Evolutionary conservation across 2,888 invertebrate genomes (phyloP), one percentile per base, ranked within the genome.

Genomic region (Cepaea hortensis): DNA sequence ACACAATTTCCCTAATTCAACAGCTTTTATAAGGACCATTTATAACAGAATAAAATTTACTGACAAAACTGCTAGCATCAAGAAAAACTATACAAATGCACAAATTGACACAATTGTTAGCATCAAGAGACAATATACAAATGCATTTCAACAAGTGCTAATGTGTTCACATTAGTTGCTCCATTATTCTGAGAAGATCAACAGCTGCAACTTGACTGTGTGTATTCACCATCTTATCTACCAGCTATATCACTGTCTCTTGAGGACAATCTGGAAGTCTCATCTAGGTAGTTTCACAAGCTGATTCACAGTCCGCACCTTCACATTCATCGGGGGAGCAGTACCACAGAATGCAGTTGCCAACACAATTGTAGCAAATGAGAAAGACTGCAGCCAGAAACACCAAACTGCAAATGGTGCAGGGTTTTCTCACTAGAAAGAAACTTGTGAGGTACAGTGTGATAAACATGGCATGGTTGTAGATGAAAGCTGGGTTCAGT

Each of bases 381-480:
- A 99, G 96, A 93, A 97, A 97, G 85, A 99, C 97, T 48, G 99
- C 98, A 72, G 97, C 97, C 84, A 99, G 95, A 95, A 99, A 99
- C 90, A 99, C 97, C 85, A 98, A 95, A 93, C 98, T 98, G 95
- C 99, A 99, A 90, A 99, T 98, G 81, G 98, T 98, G 95, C 99
- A 99, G 0, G 99, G 99, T 94, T 98, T 99, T 93, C 98, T 96
- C 94, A 99, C 98, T 92, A 99, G 95, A 95, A 99, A 99, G 95
- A 99, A 99, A 92, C 99, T 98, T 91, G 98, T 97, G 91, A 99
- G 95, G 95, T 99, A 99, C 85, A 99, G 96, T 90, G 98, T 97
- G 96, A 99, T 98, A 95, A 99, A 99, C 97, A 99, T 97, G 88
- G 98, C 98, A 91, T 95, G 95, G 95, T 98, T 98, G 94, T 98